A percentile compares a stretch with the other conserved stretches of the same genome.
Conservation (phyloP, 37 sponge, comb jelly and placozoan genomes). For the Halichondria panicea region DNA sequence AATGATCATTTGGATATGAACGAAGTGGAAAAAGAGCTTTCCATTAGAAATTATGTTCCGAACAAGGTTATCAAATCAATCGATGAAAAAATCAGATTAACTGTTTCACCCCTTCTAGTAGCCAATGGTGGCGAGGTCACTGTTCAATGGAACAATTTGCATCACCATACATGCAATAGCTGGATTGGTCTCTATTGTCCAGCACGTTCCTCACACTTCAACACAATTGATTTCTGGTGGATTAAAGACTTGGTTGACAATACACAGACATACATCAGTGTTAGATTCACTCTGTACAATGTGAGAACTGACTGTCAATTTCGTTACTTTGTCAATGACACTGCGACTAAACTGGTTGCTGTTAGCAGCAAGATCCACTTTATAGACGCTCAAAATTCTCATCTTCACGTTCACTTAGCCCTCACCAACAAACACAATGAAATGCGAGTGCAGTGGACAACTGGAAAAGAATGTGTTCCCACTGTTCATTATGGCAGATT, state of each 20-base stretch:
- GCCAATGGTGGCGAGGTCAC: too few relatives aligned
- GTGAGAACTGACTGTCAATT: constrained; percentile 43
- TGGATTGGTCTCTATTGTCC: not conserved
- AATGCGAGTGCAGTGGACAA: constrained; percentile 64
- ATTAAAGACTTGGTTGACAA: not conserved
- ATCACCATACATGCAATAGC: not conserved
- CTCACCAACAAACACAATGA: constrained; percentile 45
- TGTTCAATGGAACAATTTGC: too few relatives aligned
- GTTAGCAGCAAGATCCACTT: constrained; percentile 42
- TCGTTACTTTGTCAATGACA: constrained; percentile 27
- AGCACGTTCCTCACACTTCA: too few relatives aligned
- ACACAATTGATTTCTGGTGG: constrained; percentile 1
- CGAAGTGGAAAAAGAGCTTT: too few relatives aligned
- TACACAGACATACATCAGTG: constrained; percentile 19
- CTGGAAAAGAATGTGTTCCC: constrained; percentile 19
- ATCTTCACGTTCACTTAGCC: constrained; percentile 65
- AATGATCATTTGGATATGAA: too few relatives aligned
- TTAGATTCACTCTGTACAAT: constrained; percentile 32
- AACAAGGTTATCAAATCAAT: too few relatives aligned
- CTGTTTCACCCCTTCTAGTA: too few relatives aligned
- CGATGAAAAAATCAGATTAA: too few relatives aligned
- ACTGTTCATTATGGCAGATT: constrained; percentile 37
- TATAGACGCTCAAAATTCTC: constrained; percentile 9
- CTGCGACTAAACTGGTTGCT: constrained; percentile 31
- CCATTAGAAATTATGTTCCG: too few relatives aligned